Percentiles rank a stretch among this genome's conserved stretches.
Evolutionary conservation across 2,113 vertebrate genomes (phyloP).

Genomic region (Nasalis larvatus): DNA sequence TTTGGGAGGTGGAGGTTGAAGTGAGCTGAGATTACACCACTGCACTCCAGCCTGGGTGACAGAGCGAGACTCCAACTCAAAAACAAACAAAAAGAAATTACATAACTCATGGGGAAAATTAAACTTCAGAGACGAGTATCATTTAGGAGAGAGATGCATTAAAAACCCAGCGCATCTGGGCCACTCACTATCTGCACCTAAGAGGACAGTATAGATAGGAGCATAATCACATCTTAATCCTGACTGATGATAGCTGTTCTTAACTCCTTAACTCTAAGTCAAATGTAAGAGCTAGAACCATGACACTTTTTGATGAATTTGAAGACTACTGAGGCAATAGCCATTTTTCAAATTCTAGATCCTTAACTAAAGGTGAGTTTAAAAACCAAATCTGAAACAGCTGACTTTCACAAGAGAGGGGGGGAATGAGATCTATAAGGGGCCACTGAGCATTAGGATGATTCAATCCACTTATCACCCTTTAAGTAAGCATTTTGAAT

Average conservation of each 20-base stretch:
- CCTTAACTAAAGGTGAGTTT: not conserved
- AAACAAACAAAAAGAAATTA: not conserved
- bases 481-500: constrained; percentile 10
- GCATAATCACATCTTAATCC: not conserved
- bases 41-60: no score
- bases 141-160: not conserved
- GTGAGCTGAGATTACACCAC: no score
- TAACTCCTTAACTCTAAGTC: not conserved
- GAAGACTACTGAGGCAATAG: not conserved
- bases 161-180: not conserved
- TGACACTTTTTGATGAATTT: not conserved
- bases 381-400: constrained; percentile 6
- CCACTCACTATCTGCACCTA: not conserved
- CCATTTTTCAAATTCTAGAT: not conserved
- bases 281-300: not conserved
- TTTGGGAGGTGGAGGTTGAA: no score
- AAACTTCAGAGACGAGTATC: not conserved
- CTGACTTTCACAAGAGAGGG: not conserved
- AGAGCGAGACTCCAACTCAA: no score
- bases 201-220: not conserved
- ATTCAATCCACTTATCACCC: not conserved
- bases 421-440: not conserved
- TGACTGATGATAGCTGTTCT: not conserved
- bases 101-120: not conserved
- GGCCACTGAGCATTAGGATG: not conserved